Evolutionary conservation across 1,140 invertebrate genomes (phyloP).

Genomic region (Hetaerina americana): DNA sequence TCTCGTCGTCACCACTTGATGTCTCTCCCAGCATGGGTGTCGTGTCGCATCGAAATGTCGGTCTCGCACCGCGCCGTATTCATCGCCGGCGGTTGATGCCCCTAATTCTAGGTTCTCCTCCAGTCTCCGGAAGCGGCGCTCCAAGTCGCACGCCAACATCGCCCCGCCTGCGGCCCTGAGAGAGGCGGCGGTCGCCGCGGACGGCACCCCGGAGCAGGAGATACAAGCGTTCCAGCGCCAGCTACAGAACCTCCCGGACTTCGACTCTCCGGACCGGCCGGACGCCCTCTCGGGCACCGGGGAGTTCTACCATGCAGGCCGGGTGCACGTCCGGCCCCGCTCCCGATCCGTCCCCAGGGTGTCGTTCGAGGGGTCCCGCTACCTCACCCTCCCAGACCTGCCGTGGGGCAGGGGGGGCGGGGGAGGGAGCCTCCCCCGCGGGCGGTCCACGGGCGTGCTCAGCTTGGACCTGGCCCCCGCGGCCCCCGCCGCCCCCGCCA

Average conservation of each 20-base stretch:
- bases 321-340: conserved; percentile 26
- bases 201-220: conserved; percentile 33
- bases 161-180: conserved; percentile 13
- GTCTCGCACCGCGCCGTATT: conserved; percentile 18
- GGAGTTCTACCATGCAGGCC: conserved; percentile 18
- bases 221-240: conserved; percentile 38
- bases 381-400: conserved; percentile 26
- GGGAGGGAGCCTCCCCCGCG: conserved; percentile 20
- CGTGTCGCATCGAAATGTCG: too few species aligned
- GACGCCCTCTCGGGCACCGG: neutral
- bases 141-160: conserved; percentile 27
- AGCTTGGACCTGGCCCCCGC: conserved; percentile 18
- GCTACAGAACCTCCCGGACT: conserved; percentile 37
- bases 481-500: conserved; percentile 21
- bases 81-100: conserved; percentile 10
- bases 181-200: conserved; percentile 7
- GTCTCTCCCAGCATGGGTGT: too few species aligned
- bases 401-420: conserved; percentile 13
- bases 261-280: conserved; percentile 25
- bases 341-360: conserved; percentile 38
- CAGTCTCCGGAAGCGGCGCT: conserved; percentile 23
- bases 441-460: conserved; percentile 23
- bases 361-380: conserved; percentile 31
- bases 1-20: too few species aligned
- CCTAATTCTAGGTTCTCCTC: conserved; percentile 16